These are phyloP conservation scores for Vombatus ursinus DNA, from an alignment of 2,113 vertebrate species.

Conservation along the genomic window DNA sequence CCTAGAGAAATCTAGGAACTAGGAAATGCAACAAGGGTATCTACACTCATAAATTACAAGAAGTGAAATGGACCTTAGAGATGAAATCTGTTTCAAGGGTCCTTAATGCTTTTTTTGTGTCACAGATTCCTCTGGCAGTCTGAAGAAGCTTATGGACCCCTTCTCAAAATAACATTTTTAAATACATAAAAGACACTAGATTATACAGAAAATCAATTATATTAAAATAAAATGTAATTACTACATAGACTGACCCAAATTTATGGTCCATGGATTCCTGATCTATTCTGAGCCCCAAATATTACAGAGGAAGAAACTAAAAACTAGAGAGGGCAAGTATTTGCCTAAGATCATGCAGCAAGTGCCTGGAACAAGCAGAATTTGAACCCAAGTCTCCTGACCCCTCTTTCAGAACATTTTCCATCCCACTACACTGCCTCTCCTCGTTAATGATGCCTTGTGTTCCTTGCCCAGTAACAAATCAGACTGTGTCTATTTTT, in stretches of 20 bases:
- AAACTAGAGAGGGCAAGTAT: not conserved
- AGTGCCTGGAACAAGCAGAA: rapidly evolving
- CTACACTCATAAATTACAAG: no score
- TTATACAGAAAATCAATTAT: not conserved
- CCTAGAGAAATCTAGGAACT: no score
- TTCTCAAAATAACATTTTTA: not conserved
- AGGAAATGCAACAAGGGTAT: no score
- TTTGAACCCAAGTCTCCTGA: not conserved
- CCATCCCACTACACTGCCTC: not conserved
- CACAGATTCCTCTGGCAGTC: not conserved
- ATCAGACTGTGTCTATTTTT: rapidly evolving
- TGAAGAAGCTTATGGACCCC: not conserved
- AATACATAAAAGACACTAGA: not conserved
- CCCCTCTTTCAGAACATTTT: not conserved
- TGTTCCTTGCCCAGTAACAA: rapidly evolving
- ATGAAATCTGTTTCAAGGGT: no score
- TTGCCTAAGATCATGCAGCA: not conserved
- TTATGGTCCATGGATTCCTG: not conserved
- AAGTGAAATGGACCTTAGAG: no score
- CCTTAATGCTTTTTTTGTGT: not conserved
- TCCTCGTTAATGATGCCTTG: not conserved
- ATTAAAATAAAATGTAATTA: not conserved
- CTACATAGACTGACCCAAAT: not conserved
- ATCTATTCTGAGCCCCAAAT: not conserved
- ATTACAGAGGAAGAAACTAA: not conserved